Percentiles rank a stretch among this genome's conserved stretches.
Evolutionary conservation across 1,140 invertebrate species (phyloP).

Genomic region (Eriocheir sinensis): DNA sequence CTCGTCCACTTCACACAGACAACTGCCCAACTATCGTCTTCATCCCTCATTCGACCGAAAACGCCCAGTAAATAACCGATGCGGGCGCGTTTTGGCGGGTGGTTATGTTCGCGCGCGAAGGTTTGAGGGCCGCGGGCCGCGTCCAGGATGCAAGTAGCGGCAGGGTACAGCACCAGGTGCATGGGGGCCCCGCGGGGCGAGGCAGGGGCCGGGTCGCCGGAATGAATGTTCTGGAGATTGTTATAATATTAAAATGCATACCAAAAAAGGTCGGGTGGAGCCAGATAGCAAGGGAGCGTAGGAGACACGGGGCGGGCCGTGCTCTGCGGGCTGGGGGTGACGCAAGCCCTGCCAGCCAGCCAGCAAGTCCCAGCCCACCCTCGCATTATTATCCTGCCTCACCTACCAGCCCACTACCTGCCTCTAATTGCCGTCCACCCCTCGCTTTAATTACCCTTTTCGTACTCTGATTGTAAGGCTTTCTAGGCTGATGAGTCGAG

Average conservation of each 20-base stretch:
- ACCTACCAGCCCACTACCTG: constrained; percentile 27
- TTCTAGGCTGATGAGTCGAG: background rate
- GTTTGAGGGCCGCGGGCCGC: background rate
- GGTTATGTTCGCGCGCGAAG: constrained; percentile 61
- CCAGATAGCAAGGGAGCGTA: constrained; percentile 66
- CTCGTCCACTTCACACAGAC: constrained; percentile 75
- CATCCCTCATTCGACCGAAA: constrained; percentile 75
- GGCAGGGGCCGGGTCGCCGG: background rate
- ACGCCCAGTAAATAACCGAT: constrained; percentile 76
- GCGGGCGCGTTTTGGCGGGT: constrained; percentile 60
- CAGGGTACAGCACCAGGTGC: background rate
- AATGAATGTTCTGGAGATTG: background rate
- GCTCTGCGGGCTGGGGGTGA: constrained; percentile 57
- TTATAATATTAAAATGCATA: constrained; percentile 65
- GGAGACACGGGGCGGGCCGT: constrained; percentile 62
- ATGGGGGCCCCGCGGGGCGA: background rate
- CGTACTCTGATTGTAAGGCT: constrained; percentile 53
- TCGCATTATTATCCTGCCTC: constrained; percentile 42
- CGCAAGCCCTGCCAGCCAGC: constrained; percentile 58
- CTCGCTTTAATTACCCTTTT: constrained; percentile 48
- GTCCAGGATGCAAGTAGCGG: background rate
- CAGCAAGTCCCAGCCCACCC: background rate
- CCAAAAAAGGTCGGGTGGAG: constrained; percentile 74
- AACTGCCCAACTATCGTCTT: constrained; percentile 75
- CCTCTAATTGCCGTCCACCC: constrained; percentile 17